Conservation (phyloP, 2,888 invertebrate species). For the Cepaea hortensis region DNA sequence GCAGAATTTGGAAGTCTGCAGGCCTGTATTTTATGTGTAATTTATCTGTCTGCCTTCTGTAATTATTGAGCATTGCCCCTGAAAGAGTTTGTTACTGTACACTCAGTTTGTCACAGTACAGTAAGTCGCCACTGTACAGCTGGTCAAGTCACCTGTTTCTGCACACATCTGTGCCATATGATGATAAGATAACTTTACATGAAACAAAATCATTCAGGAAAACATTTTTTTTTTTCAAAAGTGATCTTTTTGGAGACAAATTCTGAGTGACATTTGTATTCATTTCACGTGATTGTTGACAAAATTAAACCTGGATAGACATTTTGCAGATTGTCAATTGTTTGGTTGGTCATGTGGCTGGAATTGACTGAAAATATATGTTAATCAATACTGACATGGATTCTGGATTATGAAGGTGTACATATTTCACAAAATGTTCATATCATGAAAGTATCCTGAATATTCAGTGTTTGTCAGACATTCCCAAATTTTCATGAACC, state of each 20-base stretch:
- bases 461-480: conserved; percentile 1
- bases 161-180: neutral
- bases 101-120: neutral
- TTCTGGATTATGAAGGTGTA: no score
- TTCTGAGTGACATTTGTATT: no score
- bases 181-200: neutral
- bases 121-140: neutral
- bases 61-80: neutral
- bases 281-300: no score
- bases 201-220: no score
- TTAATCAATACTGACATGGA: no score
- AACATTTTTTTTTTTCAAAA: no score
- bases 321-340: no score
- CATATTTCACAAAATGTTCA: neutral
- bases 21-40: neutral
- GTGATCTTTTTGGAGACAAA: no score
- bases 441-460: neutral
- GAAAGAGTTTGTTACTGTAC: neutral
- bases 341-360: no score
- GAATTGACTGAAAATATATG: no score
- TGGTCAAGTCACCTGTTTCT: neutral
- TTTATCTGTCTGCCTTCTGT: neutral
- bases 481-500: conserved; percentile 6
- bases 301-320: no score
- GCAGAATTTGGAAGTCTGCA: neutral